Percentiles rank a stretch among this genome's conserved stretches.
phyloP scores from a whole-genome alignment of 2,797 vertebrate species.

The Myiothlypis chrysogaster region DNA sequence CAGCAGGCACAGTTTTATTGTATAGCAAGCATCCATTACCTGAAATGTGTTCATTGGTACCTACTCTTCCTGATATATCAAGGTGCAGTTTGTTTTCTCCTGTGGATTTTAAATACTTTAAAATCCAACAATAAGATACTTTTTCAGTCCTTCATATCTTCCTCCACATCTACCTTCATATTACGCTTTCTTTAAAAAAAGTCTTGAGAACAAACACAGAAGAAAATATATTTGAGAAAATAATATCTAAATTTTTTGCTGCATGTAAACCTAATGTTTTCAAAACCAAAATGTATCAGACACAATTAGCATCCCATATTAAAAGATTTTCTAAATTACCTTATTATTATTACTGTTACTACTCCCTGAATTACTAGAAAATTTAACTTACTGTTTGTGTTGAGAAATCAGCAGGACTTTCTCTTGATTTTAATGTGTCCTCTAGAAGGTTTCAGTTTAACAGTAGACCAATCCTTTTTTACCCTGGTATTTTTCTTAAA shows the following conservation, averaged over 20 bases:
- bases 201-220: neutral
- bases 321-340: neutral
- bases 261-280: neutral
- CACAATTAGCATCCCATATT: neutral
- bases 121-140: neutral
- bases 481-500: neutral
- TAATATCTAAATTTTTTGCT: neutral
- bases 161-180: neutral
- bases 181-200: neutral
- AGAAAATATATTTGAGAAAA: neutral
- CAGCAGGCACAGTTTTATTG: neutral
- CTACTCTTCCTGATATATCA: neutral
- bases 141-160: neutral
- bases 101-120: neutral
- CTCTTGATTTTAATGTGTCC: neutral
- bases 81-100: neutral
- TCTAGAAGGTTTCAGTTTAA: neutral
- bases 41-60: neutral
- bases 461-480: neutral
- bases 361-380: neutral
- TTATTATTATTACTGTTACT: neutral
- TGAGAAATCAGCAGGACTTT: neutral
- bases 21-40: neutral
- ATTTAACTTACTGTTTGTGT: rapidly evolving
- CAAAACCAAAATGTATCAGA: neutral